These are phyloP conservation scores for Drosophila lacicola DNA, from an alignment of 2,888 invertebrate genomes.

Conservation along the genomic window DNA sequence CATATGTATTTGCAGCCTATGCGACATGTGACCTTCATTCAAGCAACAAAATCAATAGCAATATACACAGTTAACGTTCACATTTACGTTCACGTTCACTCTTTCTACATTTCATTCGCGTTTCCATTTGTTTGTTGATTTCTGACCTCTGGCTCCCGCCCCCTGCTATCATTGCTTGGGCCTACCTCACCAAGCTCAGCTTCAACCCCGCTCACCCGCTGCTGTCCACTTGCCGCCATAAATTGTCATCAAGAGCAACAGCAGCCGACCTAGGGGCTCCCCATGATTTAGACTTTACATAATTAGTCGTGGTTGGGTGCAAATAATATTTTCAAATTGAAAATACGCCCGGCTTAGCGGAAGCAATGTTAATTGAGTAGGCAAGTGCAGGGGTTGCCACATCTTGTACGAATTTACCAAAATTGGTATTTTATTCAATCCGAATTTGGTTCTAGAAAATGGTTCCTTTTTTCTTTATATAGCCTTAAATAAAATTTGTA, in stretches of 20 bases:
- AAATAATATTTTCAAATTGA: slow-evolving; percentile 8
- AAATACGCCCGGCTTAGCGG: neutral
- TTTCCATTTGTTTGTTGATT: slow-evolving; percentile 40
- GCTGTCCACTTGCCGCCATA: slow-evolving; percentile 50
- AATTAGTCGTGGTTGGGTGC: slow-evolving; percentile 21
- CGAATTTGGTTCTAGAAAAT: neutral
- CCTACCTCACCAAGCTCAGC: slow-evolving; percentile 50
- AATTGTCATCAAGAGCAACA: slow-evolving; percentile 6
- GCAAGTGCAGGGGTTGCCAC: neutral
- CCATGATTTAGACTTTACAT: slow-evolving; percentile 32
- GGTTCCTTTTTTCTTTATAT: neutral
- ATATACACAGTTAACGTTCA: slow-evolving; percentile 60
- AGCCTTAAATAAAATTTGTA: neutral
- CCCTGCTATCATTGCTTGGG: slow-evolving; percentile 14
- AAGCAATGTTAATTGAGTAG: slow-evolving; percentile 3
- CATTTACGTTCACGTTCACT: slow-evolving; percentile 47
- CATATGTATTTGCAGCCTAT: slow-evolving; percentile 45
- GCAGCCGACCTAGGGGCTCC: slow-evolving; percentile 13
- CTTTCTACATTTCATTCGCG: slow-evolving; percentile 41
- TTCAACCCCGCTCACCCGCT: slow-evolving; percentile 4
- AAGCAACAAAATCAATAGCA: slow-evolving; percentile 82
- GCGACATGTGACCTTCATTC: slow-evolving; percentile 81
- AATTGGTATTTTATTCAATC: neutral
- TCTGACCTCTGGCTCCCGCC: slow-evolving; percentile 2
- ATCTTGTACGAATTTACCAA: neutral